Conservation (phyloP, 2,888 invertebrate species). For the Mayetiola destructor region DNA sequence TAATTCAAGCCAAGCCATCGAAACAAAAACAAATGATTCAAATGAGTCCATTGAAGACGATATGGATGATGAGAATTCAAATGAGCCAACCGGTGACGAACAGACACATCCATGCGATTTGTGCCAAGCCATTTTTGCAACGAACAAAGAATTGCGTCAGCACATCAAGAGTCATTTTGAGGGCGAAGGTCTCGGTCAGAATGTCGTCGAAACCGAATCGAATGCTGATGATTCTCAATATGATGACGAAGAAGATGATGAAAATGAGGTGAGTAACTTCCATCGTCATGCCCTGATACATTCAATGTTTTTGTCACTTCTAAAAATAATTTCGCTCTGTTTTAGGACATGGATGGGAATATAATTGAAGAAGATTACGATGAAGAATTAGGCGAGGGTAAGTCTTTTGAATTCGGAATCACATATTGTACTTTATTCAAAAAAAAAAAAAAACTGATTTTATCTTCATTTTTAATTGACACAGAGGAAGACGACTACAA, state of each 20-base stretch:
- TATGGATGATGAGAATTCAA: slow-evolving; percentile 9
- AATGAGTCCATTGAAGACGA: slow-evolving; percentile 16
- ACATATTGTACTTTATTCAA: too few species aligned
- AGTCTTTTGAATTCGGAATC: too few species aligned
- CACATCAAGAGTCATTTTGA: slow-evolving; percentile 34
- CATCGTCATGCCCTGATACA: too few species aligned
- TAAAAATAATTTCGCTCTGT: not conserved
- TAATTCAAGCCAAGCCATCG: not conserved
- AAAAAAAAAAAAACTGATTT: too few species aligned
- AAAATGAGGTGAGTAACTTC: not conserved
- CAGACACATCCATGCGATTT: slow-evolving; percentile 30
- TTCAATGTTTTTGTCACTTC: not conserved
- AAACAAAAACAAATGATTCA: not conserved
- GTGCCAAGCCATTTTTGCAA: slow-evolving; percentile 33
- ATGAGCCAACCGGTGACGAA: slow-evolving; percentile 15
- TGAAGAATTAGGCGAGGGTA: too few species aligned
- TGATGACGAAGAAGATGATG: slow-evolving; percentile 12
- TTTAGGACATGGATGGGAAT: not conserved
- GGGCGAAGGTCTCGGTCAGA: not conserved
- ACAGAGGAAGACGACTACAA: too few species aligned
- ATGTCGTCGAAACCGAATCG: not conserved
- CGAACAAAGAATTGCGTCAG: slow-evolving; percentile 31
- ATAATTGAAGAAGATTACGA: not conserved
- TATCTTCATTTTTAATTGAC: too few species aligned
- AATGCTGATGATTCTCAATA: slow-evolving; percentile 14